Percentiles rank a stretch among this genome's conserved stretches.
These are phyloP conservation scores for Polyergus mexicanus DNA, from an alignment of 1,140 invertebrate species.

Conservation along the genomic window DNA sequence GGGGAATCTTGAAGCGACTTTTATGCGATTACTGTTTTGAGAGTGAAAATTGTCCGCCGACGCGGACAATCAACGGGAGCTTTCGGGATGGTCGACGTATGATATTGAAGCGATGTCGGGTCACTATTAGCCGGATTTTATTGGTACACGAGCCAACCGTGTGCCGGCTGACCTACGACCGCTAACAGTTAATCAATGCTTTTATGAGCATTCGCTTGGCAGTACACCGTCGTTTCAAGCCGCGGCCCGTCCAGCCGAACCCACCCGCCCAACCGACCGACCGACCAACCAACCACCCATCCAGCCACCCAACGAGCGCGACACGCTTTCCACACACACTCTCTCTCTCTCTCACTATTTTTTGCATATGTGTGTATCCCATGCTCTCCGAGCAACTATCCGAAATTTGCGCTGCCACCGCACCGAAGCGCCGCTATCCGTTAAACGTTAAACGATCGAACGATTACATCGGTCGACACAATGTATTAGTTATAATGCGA, in stretches of 20 bases:
- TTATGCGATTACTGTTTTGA: constrained; percentile 10
- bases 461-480: constrained; percentile 40
- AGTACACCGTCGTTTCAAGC: constrained; percentile 70
- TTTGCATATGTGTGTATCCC: neutral
- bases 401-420: constrained; percentile 28
- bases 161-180: constrained; percentile 78
- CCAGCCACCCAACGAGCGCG: constrained; percentile 41
- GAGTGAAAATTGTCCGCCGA: constrained; percentile 63
- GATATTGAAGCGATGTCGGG: constrained; percentile 72
- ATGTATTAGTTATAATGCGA: constrained; percentile 40
- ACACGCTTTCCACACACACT: constrained; percentile 18
- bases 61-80: constrained; percentile 31
- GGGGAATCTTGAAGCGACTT: constrained; percentile 13
- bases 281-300: constrained; percentile 58
- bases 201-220: constrained; percentile 82
- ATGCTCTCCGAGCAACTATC: constrained; percentile 38
- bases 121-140: constrained; percentile 78
- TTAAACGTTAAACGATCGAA: constrained; percentile 51
- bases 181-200: constrained; percentile 84
- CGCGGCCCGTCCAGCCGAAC: constrained; percentile 66
- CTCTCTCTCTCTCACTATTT: constrained; percentile 12
- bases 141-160: constrained; percentile 72
- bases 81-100: constrained; percentile 58
- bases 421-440: constrained; percentile 34
- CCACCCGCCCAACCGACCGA: constrained; percentile 52